phyloP scores from a whole-genome alignment of 2,888 invertebrate genomes.

The Apamea sordens region DNA sequence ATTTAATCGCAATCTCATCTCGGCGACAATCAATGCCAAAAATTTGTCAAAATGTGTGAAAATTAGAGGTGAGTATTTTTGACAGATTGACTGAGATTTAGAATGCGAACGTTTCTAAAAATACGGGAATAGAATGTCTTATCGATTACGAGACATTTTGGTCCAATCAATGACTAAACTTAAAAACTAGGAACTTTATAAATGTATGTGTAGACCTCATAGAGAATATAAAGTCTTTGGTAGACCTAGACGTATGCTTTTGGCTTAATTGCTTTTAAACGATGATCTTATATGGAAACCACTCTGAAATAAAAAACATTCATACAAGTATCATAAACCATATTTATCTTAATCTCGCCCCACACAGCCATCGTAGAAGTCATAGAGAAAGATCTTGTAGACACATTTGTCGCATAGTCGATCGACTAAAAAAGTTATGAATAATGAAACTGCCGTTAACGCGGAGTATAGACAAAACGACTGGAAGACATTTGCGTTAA shows the following conservation, averaged over 20 bases:
- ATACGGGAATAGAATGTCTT: not conserved
- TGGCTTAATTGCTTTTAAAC: constrained; percentile 28
- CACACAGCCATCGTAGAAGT: constrained; percentile 42
- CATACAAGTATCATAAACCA: constrained; percentile 29
- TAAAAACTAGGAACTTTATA: not conserved
- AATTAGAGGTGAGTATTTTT: not conserved
- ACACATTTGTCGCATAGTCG: constrained; percentile 56
- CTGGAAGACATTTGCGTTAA: constrained; percentile 68
- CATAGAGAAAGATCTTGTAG: constrained; percentile 55
- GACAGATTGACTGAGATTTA: not conserved
- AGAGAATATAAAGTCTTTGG: too few relatives aligned
- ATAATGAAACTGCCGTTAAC: constrained; percentile 67
- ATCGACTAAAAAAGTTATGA: constrained; percentile 64
- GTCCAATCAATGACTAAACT: not conserved
- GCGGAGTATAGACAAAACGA: constrained; percentile 62
- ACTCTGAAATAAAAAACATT: constrained; percentile 10
- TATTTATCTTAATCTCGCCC: constrained; percentile 48
- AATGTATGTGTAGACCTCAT: not conserved
- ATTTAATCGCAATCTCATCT: not conserved
- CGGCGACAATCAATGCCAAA: not conserved
- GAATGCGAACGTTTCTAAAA: not conserved
- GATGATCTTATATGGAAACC: constrained; percentile 11
- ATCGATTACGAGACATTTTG: not conserved
- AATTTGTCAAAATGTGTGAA: not conserved
- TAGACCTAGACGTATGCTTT: not conserved